These are phyloP conservation scores for Drosophila anomelani DNA, from an alignment of 2,888 invertebrate species.

Conservation along the genomic window DNA sequence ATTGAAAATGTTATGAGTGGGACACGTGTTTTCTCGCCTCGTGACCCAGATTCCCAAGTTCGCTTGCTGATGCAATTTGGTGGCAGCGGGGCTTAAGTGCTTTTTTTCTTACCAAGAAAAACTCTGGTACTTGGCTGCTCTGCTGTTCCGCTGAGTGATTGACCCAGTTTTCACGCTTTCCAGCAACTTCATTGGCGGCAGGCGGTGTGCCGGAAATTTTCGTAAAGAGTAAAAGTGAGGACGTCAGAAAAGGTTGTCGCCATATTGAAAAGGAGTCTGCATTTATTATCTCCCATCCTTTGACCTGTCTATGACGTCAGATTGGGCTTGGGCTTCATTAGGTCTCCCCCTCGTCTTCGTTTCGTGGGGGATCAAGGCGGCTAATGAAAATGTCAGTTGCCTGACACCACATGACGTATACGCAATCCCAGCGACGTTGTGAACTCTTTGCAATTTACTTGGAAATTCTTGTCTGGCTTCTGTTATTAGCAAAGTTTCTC, in stretches of 20 bases:
- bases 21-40: slow-evolving; percentile 32
- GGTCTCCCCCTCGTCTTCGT: slow-evolving; percentile 27
- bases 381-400: slow-evolving; percentile 60
- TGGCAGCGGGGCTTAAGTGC: slow-evolving; percentile 50
- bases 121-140: slow-evolving; percentile 20
- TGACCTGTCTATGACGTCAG: slow-evolving; percentile 58
- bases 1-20: slow-evolving; percentile 42
- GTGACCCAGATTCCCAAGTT: slow-evolving; percentile 48
- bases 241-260: slow-evolving; percentile 42
- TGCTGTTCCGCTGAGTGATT: slow-evolving; percentile 48
- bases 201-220: not conserved
- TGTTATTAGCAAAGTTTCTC: slow-evolving; percentile 48
- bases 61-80: slow-evolving; percentile 45
- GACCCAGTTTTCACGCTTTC: slow-evolving; percentile 63
- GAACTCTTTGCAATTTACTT: slow-evolving; percentile 28
- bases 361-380: slow-evolving; percentile 36
- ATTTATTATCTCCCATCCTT: slow-evolving; percentile 51
- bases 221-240: slow-evolving; percentile 16
- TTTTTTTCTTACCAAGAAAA: slow-evolving; percentile 31
- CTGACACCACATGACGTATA: slow-evolving; percentile 63
- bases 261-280: slow-evolving; percentile 42
- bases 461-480: slow-evolving; percentile 35
- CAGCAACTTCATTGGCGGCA: slow-evolving; percentile 11
- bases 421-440: slow-evolving; percentile 44
- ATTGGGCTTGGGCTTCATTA: slow-evolving; percentile 43